Base-by-base conservation (phyloP, 2,888 invertebrate species). In the Uloborus plumipes region DNA sequence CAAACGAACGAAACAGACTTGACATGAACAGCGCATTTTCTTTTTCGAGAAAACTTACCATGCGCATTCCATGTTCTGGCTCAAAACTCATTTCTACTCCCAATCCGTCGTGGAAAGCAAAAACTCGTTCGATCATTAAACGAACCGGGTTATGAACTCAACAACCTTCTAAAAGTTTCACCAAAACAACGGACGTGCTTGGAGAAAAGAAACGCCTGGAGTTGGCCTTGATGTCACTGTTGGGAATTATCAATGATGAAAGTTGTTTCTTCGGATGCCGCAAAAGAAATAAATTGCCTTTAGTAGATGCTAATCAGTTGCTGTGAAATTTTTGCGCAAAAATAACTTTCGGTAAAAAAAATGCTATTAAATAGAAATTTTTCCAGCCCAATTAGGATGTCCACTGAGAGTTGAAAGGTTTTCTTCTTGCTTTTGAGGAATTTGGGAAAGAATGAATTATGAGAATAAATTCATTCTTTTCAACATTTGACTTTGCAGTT, bases 211-310 rank as follows among this genome's bases (percentile, higher is more conserved):
- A 80, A 74, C 47, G 55, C 16, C 62, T 70, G 74, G 61, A 61
- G 64, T 70, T 51, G 47, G 39, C 50, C 69, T 59, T 80, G 80
- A 80, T 80, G 80, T 69, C 67, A 67, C 80, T 62, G 26, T 55
- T 20, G 80, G 80, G 80, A 80, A 74, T 74, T 58, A n/a, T 50
- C 64, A n/a, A 74, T 74, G 64, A 70, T 74, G 80, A 62, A 39
- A 69, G n/a, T 18, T 80, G 80, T 47, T 61, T 64, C 58, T 49
- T 39, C 53, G 31, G 13, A 55, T 31, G 31, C 31, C n/a, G 31
- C 39, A 62, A 79, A n/a, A 61, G 67, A 74, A 74, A 70, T 64
- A 53, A 80, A 80, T 72, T 59, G 26, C 13, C 22, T 49, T 4
- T 49, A n/a, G 16, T 26, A 47, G 65, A 80, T 74, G 74, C 80